phyloP scores from a whole-genome alignment of 92 coral and sea anemone species.

The Epizoanthus illoricatus region DNA sequence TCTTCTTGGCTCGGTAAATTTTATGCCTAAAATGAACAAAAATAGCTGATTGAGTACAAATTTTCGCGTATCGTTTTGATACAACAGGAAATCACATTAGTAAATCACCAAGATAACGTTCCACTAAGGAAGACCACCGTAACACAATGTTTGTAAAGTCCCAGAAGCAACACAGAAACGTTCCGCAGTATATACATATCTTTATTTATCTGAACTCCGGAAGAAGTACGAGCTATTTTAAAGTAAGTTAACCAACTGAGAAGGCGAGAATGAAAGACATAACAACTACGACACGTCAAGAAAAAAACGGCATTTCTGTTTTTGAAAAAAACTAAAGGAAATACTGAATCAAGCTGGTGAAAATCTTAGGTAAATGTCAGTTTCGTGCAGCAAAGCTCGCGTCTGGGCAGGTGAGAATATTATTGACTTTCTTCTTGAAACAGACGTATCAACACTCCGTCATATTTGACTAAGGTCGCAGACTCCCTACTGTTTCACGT shows the following conservation, averaged over 20 bases:
- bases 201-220: slow-evolving; percentile 4
- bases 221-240: slow-evolving; percentile 1
- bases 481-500: slow-evolving; percentile 26
- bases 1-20: too few species aligned
- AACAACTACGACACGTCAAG: not conserved
- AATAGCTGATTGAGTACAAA: not conserved
- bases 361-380: not conserved
- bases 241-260: slow-evolving; percentile 1
- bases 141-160: not conserved
- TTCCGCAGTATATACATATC: not conserved
- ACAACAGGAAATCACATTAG: not conserved
- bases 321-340: not conserved
- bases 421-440: not conserved
- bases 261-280: not conserved
- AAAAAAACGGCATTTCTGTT: not conserved
- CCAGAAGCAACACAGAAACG: not conserved
- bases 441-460: slow-evolving; percentile 27
- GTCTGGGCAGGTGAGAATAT: slow-evolving; percentile 24
- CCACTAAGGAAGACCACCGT: not conserved
- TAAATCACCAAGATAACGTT: not conserved
- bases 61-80: not conserved
- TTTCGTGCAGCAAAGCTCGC: slow-evolving; percentile 10
- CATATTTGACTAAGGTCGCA: not conserved
- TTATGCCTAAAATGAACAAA: not conserved
- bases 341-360: not conserved